phyloP scores from a whole-genome alignment of 2,888 invertebrate genomes.

The Phyllotreta cruciferae region DNA sequence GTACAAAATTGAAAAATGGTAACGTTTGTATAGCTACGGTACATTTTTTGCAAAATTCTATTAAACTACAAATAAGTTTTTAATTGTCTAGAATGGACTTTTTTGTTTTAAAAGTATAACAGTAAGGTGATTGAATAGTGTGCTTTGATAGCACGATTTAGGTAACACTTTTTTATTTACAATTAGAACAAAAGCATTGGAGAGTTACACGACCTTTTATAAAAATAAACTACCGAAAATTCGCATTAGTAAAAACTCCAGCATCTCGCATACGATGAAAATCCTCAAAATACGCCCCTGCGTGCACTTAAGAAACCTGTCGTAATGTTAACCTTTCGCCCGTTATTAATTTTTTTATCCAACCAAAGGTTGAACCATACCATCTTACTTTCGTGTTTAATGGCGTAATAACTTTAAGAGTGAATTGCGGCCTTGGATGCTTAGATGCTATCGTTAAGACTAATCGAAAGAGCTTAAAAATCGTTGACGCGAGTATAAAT shows the following conservation, averaged over 20 bases:
- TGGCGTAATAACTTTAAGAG: slow-evolving; percentile 24
- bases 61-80: too few relatives aligned
- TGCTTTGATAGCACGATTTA: too few relatives aligned
- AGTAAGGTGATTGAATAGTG: too few relatives aligned
- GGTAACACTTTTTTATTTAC: too few relatives aligned
- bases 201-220: too few relatives aligned
- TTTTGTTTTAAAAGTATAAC: too few relatives aligned
- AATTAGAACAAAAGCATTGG: too few relatives aligned
- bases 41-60: too few relatives aligned
- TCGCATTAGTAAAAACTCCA: background rate
- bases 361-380: slow-evolving; percentile 36
- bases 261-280: background rate
- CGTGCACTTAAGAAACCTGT: slow-evolving; percentile 35
- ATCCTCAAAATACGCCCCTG: slow-evolving; percentile 19
- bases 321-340: slow-evolving; percentile 42
- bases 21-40: too few relatives aligned
- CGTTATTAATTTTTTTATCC: slow-evolving; percentile 37
- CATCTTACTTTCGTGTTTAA: slow-evolving; percentile 35
- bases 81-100: too few relatives aligned
- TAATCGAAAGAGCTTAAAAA: slow-evolving; percentile 25
- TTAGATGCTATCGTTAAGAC: slow-evolving; percentile 20
- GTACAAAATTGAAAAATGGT: too few relatives aligned
- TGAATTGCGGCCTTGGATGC: slow-evolving; percentile 17
- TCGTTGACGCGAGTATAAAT: slow-evolving; percentile 23
- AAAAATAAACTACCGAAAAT: too few relatives aligned